phyloP scores from a whole-genome alignment of 2,888 invertebrate species.

The Agrypnus murinus region DNA sequence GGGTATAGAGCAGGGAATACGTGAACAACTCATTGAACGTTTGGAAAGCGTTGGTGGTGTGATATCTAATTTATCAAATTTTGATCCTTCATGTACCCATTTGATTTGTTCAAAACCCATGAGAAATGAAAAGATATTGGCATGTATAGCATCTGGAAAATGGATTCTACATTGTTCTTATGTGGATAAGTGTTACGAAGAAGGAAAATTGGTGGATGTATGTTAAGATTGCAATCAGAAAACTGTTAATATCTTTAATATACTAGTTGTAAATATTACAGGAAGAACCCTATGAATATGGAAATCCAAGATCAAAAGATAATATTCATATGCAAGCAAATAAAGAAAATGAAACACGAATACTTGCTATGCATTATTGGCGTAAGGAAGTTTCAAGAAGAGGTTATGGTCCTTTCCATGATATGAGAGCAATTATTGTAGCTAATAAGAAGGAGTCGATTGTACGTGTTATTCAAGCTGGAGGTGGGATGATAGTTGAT shows the following conservation, averaged over 20 bases:
- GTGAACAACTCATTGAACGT: slow-evolving; percentile 55
- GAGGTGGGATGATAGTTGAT: slow-evolving; percentile 81
- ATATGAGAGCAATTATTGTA: slow-evolving; percentile 76
- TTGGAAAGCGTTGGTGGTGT: slow-evolving; percentile 75
- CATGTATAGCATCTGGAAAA: slow-evolving; percentile 89
- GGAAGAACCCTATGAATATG: slow-evolving; percentile 92
- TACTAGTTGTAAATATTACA: slow-evolving; percentile 64
- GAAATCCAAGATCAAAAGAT: slow-evolving; percentile 79
- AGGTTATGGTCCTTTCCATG: slow-evolving; percentile 70
- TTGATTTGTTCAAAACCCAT: slow-evolving; percentile 83
- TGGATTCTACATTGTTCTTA: slow-evolving; percentile 92
- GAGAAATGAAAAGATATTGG: slow-evolving; percentile 91
- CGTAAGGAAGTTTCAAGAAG: slow-evolving; percentile 74
- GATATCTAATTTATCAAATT: slow-evolving; percentile 74
- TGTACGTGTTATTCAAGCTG: slow-evolving; percentile 83
- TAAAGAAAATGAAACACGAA: slow-evolving; percentile 70
- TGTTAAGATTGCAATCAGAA: slow-evolving; percentile 57
- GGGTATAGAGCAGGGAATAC: slow-evolving; percentile 60
- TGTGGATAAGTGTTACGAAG: slow-evolving; percentile 78
- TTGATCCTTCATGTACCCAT: slow-evolving; percentile 82
- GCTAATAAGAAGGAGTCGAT: slow-evolving; percentile 77
- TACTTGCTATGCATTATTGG: slow-evolving; percentile 81
- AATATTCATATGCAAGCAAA: slow-evolving; percentile 71
- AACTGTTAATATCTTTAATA: not conserved
- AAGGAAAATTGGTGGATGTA: slow-evolving; percentile 79